A percentile compares a stretch with the other conserved stretches of the same genome.
Conservation (phyloP, 2,113 vertebrate genomes). For the Nothobranchius furzeri region DNA sequence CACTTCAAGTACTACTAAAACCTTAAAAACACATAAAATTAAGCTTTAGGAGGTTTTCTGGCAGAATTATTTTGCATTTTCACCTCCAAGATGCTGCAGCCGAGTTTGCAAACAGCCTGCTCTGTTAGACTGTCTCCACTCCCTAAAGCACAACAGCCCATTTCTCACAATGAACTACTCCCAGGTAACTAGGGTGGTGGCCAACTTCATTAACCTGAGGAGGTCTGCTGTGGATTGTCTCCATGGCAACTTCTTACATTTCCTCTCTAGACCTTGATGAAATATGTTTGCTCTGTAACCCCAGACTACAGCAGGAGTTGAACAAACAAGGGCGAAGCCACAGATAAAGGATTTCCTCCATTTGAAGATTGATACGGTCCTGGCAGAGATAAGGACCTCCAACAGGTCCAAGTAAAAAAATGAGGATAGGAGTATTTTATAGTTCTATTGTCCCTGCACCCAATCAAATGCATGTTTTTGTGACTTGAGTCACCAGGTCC, state of each 20-base stretch:
- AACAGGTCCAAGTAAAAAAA: not conserved
- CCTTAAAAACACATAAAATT: too few species aligned
- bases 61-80: constrained; percentile 21
- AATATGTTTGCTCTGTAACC: constrained; percentile 68
- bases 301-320: constrained; percentile 59
- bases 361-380: not conserved
- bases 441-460: not conserved
- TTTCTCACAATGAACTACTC: constrained; percentile 35
- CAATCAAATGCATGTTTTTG: not conserved
- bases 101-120: constrained; percentile 14
- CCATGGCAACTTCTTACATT: constrained; percentile 57
- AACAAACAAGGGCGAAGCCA: constrained; percentile 60
- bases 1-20: too few species aligned
- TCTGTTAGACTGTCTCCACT: constrained; percentile 41
- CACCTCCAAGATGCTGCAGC: constrained; percentile 12
- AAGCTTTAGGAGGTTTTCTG: too few species aligned
- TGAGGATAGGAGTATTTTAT: not conserved
- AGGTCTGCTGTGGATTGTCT: constrained; percentile 56
- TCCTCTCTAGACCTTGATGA: constrained; percentile 55
- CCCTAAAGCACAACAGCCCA: constrained; percentile 27
- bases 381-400: not conserved
- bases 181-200: constrained; percentile 46
- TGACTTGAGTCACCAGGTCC: constrained; percentile 12
- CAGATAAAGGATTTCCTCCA: constrained; percentile 35
- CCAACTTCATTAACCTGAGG: constrained; percentile 27